Evolutionary conservation across 2,797 vertebrate genomes (phyloP).

Genomic region (Labeo calbasu): DNA sequence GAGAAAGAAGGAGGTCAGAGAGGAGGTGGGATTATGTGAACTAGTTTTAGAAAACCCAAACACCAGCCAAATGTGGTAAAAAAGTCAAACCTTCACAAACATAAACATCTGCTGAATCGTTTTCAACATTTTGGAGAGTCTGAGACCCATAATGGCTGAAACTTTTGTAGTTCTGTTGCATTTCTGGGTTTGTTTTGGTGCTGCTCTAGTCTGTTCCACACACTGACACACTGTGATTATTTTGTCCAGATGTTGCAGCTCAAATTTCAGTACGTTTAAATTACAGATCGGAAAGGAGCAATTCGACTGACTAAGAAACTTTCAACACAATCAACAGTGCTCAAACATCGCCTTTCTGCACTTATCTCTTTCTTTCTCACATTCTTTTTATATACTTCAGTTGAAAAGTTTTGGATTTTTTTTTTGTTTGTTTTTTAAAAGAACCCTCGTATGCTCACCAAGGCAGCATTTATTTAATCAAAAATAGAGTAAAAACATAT

Average conservation of each 20-base stretch:
- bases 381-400: background rate
- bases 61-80: conserved; percentile 18
- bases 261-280: conserved; percentile 32
- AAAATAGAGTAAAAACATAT: too few species aligned
- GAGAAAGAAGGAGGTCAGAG: conserved; percentile 14
- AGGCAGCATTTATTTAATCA: background rate
- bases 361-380: background rate
- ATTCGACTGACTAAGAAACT: background rate
- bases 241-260: conserved; percentile 44
- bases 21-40: conserved; percentile 11
- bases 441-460: background rate
- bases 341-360: background rate
- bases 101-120: conserved; percentile 6
- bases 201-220: conserved; percentile 21
- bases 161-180: background rate
- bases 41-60: conserved; percentile 24
- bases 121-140: background rate
- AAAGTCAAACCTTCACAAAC: background rate
- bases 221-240: conserved; percentile 28
- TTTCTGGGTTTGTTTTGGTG: conserved; percentile 14
- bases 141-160: background rate
- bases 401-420: background rate
- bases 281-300: conserved; percentile 17
- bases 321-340: background rate
- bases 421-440: background rate